Percentiles rank a stretch among this genome's conserved stretches.
Evolutionary conservation across 2,888 invertebrate species (phyloP).

Genomic region (Parnassius glacialis): DNA sequence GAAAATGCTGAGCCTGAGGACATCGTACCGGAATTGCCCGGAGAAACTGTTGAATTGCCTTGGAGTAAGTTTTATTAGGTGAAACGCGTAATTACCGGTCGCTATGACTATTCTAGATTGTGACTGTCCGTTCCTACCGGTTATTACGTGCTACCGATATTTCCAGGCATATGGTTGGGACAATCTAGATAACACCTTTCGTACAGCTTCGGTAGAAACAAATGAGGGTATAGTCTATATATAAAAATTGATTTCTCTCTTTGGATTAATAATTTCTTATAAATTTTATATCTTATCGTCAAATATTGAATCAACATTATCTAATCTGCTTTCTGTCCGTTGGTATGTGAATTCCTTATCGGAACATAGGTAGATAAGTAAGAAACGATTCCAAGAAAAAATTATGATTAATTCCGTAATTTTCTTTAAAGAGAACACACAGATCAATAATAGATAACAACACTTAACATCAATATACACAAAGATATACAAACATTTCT

Average conservation of each 20-base stretch:
- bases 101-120: background rate
- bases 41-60: slow-evolving; percentile 74
- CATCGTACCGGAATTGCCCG: slow-evolving; percentile 63
- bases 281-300: slow-evolving; percentile 13
- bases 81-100: slow-evolving; percentile 20
- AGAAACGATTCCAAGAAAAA: slow-evolving; percentile 10
- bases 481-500: too few relatives aligned
- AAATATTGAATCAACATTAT: slow-evolving; percentile 12
- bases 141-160: slow-evolving; percentile 10
- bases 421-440: too few relatives aligned
- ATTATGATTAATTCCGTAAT: background rate
- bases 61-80: slow-evolving; percentile 65
- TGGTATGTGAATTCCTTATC: slow-evolving; percentile 13
- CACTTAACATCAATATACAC: too few relatives aligned
- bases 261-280: background rate
- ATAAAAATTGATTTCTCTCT: background rate
- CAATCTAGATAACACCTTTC: slow-evolving; percentile 23
- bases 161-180: slow-evolving; percentile 18
- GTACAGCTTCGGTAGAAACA: slow-evolving; percentile 1
- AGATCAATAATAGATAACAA: too few relatives aligned
- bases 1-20: slow-evolving; percentile 51
- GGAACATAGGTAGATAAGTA: slow-evolving; percentile 6
- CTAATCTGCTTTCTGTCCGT: slow-evolving; percentile 9
- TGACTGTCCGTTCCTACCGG: background rate
- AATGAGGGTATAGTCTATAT: background rate